phyloP scores from a whole-genome alignment of 2,113 vertebrate genomes.

The Pampusana beccarii region DNA sequence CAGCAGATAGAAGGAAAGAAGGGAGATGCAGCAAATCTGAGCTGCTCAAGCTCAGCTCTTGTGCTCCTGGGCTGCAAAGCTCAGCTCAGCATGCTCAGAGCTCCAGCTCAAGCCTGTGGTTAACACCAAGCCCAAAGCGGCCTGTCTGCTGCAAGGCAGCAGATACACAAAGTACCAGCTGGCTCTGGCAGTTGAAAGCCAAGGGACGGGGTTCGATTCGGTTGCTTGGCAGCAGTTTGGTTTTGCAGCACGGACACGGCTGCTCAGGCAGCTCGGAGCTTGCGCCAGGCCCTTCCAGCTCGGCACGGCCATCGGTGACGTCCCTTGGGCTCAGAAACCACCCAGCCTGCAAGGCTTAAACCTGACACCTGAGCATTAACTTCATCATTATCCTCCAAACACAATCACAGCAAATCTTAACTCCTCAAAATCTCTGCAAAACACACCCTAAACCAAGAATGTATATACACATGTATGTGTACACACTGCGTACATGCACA shows the following conservation, averaged over 20 bases:
- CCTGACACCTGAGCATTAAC: background rate
- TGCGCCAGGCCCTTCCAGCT: background rate
- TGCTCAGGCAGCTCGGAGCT: background rate
- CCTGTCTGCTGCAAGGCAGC: background rate
- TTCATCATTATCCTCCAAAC: background rate
- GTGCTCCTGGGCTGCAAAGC: background rate
- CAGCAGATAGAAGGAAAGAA: background rate
- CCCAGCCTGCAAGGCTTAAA: background rate
- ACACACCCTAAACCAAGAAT: background rate
- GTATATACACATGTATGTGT: rapidly evolving
- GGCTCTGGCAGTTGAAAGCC: background rate
- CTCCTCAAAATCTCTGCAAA: background rate
- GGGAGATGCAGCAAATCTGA: background rate
- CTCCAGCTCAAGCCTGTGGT: background rate
- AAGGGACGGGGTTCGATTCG: background rate
- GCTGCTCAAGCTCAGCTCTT: background rate
- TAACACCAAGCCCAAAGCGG: background rate
- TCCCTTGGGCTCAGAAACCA: background rate
- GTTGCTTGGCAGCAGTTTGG: background rate
- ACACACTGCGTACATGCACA: background rate
- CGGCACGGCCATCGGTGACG: rapidly evolving
- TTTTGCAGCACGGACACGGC: background rate
- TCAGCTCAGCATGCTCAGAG: background rate
- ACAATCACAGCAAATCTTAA: background rate
- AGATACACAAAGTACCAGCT: background rate